phyloP scores from a whole-genome alignment of 2,113 vertebrate genomes.

The Clarias gariepinus region DNA sequence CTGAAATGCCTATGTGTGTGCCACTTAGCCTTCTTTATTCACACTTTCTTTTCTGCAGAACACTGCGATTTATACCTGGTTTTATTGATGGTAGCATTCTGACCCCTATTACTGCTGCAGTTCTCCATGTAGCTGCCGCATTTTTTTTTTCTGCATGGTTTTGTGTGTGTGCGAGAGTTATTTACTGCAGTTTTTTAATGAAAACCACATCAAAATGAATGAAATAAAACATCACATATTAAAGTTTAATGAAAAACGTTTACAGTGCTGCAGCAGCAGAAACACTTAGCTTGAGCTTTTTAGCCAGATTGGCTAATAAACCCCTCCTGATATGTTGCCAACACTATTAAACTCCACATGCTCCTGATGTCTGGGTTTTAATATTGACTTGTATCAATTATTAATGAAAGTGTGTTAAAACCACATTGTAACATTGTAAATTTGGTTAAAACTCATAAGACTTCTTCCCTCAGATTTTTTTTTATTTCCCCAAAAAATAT shows the following conservation, averaged over 20 bases:
- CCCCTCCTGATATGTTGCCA: not conserved
- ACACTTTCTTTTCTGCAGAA: not conserved
- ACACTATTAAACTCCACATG: not conserved
- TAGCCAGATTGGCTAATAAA: slow-evolving; percentile 17
- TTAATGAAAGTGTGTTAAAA: not conserved
- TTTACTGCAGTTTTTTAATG: not conserved
- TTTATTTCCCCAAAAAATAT: too few relatives aligned
- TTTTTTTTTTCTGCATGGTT: not conserved
- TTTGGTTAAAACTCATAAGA: too few relatives aligned
- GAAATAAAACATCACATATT: not conserved
- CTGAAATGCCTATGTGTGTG: not conserved
- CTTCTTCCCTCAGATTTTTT: too few relatives aligned
- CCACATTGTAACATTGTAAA: not conserved
- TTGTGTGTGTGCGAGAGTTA: not conserved
- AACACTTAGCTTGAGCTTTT: slow-evolving; percentile 3
- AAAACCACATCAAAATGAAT: slow-evolving; percentile 2
- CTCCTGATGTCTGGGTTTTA: not conserved
- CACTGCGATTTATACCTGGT: not conserved
- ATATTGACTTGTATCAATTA: slow-evolving; percentile 6
- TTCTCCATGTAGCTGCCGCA: not conserved
- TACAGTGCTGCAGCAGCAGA: not conserved
- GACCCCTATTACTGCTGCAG: not conserved
- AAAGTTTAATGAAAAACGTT: not conserved
- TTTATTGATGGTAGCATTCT: not conserved
- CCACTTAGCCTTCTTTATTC: not conserved